Evolutionary conservation across 2,113 vertebrate species (phyloP).

Genomic region (Bostrychus sinensis): DNA sequence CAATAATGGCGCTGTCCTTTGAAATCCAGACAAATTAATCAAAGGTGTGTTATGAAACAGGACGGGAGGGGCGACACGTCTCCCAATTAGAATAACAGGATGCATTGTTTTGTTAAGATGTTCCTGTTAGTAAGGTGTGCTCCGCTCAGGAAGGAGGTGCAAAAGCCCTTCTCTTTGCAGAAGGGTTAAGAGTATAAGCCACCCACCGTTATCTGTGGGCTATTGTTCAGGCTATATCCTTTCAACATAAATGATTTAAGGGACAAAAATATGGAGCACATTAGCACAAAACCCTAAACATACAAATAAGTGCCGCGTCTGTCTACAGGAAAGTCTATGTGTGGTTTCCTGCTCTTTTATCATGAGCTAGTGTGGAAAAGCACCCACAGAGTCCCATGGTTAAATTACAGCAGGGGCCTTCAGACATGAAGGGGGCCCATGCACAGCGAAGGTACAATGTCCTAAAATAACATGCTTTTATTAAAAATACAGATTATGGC

Average conservation of each 20-base stretch:
- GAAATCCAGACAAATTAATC: conserved; percentile 52
- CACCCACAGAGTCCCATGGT: neutral
- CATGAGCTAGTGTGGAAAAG: conserved; percentile 8
- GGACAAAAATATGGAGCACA: conserved; percentile 12
- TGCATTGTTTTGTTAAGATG: conserved; percentile 64
- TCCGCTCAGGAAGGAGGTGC: conserved; percentile 69
- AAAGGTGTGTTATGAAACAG: conserved; percentile 45
- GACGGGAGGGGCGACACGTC: conserved; percentile 36
- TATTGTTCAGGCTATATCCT: conserved; percentile 23
- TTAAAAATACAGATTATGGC: conserved; percentile 11
- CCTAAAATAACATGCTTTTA: conserved; percentile 10
- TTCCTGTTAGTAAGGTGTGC: conserved; percentile 56
- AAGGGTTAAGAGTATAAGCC: conserved; percentile 18
- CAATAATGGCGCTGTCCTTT: conserved; percentile 57
- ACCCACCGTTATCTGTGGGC: conserved; percentile 24
- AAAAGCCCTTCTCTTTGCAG: conserved; percentile 45
- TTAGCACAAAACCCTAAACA: conserved; percentile 34
- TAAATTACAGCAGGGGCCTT: conserved; percentile 14
- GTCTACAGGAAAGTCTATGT: conserved; percentile 20
- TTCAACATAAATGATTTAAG: conserved; percentile 55
- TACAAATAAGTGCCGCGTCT: conserved; percentile 44
- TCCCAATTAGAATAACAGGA: conserved; percentile 74
- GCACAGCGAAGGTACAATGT: neutral
- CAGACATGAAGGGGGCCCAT: conserved; percentile 3
- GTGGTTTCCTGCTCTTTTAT: conserved; percentile 38